These are phyloP conservation scores for Clytia hemisphaerica DNA, from an alignment of 30 jellyfish, hydroid and myxozoan genomes.

Conservation along the genomic window DNA sequence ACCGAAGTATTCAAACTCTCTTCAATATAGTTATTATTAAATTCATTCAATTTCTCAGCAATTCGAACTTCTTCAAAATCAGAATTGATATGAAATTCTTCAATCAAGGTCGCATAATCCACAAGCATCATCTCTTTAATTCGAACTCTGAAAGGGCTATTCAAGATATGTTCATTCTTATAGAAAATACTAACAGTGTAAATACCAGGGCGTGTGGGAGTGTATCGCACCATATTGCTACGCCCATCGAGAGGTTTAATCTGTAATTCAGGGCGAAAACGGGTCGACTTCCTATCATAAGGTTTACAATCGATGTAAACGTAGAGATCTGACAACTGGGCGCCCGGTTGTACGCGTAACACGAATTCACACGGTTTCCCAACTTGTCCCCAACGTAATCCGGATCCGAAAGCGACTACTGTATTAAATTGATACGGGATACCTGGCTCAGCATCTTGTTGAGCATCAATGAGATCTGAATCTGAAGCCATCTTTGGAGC, in stretches of 20 bases:
- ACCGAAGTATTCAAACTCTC: neutral
- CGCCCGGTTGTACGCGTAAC: slow-evolving; percentile 54
- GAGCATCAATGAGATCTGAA: slow-evolving; percentile 1
- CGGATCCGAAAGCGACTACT: slow-evolving; percentile 86
- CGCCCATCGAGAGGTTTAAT: slow-evolving; percentile 67
- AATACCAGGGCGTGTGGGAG: slow-evolving; percentile 82
- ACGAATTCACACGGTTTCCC: slow-evolving; percentile 88
- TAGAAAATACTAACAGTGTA: slow-evolving; percentile 57
- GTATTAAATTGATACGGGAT: slow-evolving; percentile 16
- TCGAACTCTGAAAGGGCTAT: slow-evolving; percentile 74
- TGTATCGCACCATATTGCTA: slow-evolving; percentile 65
- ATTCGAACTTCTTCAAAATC: neutral
- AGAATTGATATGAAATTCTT: slow-evolving; percentile 8
- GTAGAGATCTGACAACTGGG: slow-evolving; percentile 45
- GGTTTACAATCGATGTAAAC: slow-evolving; percentile 84
- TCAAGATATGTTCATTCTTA: slow-evolving; percentile 52
- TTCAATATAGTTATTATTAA: neutral
- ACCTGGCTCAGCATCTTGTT: neutral
- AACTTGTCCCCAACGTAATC: slow-evolving; percentile 87
- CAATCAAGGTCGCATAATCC: neutral
- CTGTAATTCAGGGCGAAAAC: slow-evolving; percentile 59
- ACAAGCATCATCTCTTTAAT: slow-evolving; percentile 40
- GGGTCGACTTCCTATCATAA: slow-evolving; percentile 39
- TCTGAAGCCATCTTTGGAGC: slow-evolving; percentile 21
- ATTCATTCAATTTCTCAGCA: neutral